phyloP scores from a whole-genome alignment of 2,113 vertebrate genomes.

The Electrona antarctica region DNA sequence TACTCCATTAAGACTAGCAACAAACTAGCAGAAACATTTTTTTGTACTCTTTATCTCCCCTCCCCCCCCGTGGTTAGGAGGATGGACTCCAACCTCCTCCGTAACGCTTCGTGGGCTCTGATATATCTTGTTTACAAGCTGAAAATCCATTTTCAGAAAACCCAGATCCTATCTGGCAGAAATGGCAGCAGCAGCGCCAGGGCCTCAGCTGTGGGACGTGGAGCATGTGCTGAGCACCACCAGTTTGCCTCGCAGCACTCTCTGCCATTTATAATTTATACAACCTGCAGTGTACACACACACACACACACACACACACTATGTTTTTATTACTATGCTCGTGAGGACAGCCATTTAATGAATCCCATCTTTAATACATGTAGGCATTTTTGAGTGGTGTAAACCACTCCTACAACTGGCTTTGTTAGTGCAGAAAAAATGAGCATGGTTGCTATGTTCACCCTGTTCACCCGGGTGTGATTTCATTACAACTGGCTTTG shows the following conservation, averaged over 20 bases:
- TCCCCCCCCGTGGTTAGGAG: background rate
- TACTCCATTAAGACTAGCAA: too few species aligned
- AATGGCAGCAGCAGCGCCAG: background rate
- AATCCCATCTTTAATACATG: too few species aligned
- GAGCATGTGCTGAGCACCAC: constrained; percentile 3
- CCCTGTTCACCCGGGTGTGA: too few species aligned
- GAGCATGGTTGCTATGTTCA: too few species aligned
- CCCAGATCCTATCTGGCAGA: background rate
- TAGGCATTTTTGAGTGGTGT: too few species aligned
- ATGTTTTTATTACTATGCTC: too few species aligned
- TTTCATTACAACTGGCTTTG: too few species aligned
- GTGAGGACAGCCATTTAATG: too few species aligned
- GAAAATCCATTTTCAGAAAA: too few species aligned
- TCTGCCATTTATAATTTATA: constrained; percentile 33
- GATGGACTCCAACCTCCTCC: background rate
- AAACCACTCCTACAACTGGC: too few species aligned
- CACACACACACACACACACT: background rate
- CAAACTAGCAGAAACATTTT: too few species aligned
- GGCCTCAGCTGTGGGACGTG: background rate
- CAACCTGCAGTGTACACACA: background rate
- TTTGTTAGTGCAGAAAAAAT: too few species aligned
- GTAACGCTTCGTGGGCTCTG: background rate
- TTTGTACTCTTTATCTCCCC: background rate
- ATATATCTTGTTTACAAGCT: background rate
- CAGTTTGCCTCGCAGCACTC: constrained; percentile 6